Evolutionary conservation across 2,113 vertebrate species (phyloP), one percentile per base, ranked within the genome.

Genomic region (Pachycephala philippinensis): DNA sequence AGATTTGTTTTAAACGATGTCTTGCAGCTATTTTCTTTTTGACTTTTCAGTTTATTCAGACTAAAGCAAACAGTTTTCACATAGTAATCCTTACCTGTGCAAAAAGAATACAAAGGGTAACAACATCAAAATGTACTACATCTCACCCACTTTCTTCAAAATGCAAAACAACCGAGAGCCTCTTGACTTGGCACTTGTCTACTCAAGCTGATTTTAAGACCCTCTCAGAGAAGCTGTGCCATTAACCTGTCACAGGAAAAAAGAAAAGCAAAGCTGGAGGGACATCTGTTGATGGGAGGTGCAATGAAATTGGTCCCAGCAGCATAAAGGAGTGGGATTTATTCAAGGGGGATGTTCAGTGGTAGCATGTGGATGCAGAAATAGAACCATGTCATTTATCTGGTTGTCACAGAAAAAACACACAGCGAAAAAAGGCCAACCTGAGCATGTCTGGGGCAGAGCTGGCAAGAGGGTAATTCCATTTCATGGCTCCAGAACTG

Each of bases 21-120:
- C 70, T 86, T 72, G 69, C 56, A 78, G 85, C 47, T 87, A 11
- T 87, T 92, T 86, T 88, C 53, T 65, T 84, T 77, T 31, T 72
- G 42, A 28, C 60, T 59, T 20, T 69, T 93, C 33, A 40, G 44
- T 69, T 87, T 66, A 76, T 79, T 71, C 66, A 83, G 59, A 35
- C 44, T 56, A 61, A 85, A 90, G 66, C 63, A 71, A 87, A 75
- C 33, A 65, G 28, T 57, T 59, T 72, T 89, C 68, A 60, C 22
- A 3, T 7, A 64, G 33, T 45, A 71, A 85, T 69, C 77, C 64
- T 33, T 49, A 53, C 18, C 31, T 1, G 0, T 40, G 45, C 37
- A 80, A 45, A 69, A 77, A 47, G 44, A 45, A 8, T 40, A 53
- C 52, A 63, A 63, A 79, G 35, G 42, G 39, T 61, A 75, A 39